These are phyloP conservation scores for Drosophila phalerata DNA, from an alignment of 2,888 invertebrate genomes.

Conservation along the genomic window DNA sequence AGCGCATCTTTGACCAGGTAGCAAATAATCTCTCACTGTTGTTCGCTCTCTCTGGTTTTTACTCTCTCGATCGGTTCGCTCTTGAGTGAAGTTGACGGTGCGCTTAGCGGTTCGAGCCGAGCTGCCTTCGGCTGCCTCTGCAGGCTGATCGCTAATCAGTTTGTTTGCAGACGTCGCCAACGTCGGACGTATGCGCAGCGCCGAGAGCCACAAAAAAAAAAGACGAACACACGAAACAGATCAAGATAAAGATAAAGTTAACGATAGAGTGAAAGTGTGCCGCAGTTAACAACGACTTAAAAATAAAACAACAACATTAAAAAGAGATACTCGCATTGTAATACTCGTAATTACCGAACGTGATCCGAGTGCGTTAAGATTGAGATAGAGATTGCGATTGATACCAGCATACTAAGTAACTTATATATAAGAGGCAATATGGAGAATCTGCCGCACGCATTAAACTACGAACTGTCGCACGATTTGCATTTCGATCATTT, in stretches of 20 bases:
- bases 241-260: slow-evolving; percentile 34
- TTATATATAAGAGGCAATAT: slow-evolving; percentile 62
- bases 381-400: slow-evolving; percentile 10
- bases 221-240: slow-evolving; percentile 34
- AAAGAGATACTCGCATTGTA: slow-evolving; percentile 38
- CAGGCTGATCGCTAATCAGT: slow-evolving; percentile 66
- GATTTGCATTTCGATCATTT: slow-evolving; percentile 83
- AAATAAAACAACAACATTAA: slow-evolving; percentile 4
- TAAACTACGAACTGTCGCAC: slow-evolving; percentile 83
- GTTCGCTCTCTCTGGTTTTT: slow-evolving; percentile 1
- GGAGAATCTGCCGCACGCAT: slow-evolving; percentile 82
- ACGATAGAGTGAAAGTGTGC: slow-evolving; percentile 71
- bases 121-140: slow-evolving; percentile 48
- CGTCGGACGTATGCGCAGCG: slow-evolving; percentile 54
- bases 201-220: slow-evolving; percentile 15
- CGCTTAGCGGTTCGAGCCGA: slow-evolving; percentile 43
- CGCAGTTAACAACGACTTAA: slow-evolving; percentile 18
- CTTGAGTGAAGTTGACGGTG: slow-evolving; percentile 66
- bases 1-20: slow-evolving; percentile 62
- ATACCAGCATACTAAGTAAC: slow-evolving; percentile 8
- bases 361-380: slow-evolving; percentile 16
- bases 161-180: slow-evolving; percentile 68
- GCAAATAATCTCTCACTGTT: slow-evolving; percentile 6
- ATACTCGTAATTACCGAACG: slow-evolving; percentile 39
- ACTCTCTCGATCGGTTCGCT: slow-evolving; percentile 27